phyloP scores from a whole-genome alignment of 2,888 invertebrate genomes.

The Apeira syringaria region DNA sequence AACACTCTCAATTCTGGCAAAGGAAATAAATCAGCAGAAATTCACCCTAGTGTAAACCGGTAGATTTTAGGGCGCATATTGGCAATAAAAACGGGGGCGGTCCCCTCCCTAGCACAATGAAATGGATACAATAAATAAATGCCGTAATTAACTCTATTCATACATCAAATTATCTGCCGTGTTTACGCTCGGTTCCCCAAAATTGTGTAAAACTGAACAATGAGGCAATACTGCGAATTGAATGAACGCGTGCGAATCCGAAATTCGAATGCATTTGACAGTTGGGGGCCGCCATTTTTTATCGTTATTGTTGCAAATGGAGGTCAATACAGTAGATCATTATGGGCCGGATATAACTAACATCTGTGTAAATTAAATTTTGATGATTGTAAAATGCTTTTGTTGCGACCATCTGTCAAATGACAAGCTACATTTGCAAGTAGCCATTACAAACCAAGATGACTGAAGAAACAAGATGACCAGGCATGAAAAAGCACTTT shows the following conservation, averaged over 20 bases:
- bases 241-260: constrained; percentile 56
- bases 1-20: constrained; percentile 45
- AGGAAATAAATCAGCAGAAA: constrained; percentile 58
- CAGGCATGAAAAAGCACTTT: too few relatives aligned
- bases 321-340: constrained; percentile 39
- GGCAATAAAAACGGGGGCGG: constrained; percentile 67
- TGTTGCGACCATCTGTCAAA: constrained; percentile 28
- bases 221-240: constrained; percentile 38
- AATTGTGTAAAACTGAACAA: constrained; percentile 50
- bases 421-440: constrained; percentile 11
- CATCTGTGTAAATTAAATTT: constrained; percentile 35
- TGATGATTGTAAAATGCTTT: constrained; percentile 26
- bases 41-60: constrained; percentile 50
- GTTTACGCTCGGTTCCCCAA: constrained; percentile 50
- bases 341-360: constrained; percentile 30
- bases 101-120: constrained; percentile 51
- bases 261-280: constrained; percentile 57
- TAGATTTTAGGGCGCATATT: constrained; percentile 55
- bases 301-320: constrained; percentile 57
- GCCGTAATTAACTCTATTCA: constrained; percentile 76
- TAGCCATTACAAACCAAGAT: too few relatives aligned
- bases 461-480: too few relatives aligned
- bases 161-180: constrained; percentile 68
- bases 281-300: constrained; percentile 64
- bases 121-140: constrained; percentile 79